These are phyloP conservation scores for Panopea generosa DNA, from an alignment of 2,888 invertebrate species.

Conservation along the genomic window DNA sequence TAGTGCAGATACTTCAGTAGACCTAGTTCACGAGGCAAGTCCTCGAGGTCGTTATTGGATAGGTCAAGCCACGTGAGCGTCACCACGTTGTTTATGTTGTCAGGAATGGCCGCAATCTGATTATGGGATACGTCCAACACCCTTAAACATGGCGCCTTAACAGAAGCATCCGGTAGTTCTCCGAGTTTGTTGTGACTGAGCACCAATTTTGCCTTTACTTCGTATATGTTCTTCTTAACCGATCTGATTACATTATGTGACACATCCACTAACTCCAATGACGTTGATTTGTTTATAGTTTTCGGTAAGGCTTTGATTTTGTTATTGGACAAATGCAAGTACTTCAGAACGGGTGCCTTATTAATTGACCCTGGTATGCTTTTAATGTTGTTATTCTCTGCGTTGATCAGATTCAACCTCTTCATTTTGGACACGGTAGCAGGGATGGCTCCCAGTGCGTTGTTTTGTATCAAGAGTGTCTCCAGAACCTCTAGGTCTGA, in stretches of 20 bases:
- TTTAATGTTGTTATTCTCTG: slow-evolving; percentile 74
- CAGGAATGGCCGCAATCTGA: slow-evolving; percentile 76
- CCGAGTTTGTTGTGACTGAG: slow-evolving; percentile 78
- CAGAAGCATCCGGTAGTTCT: slow-evolving; percentile 79
- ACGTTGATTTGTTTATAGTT: slow-evolving; percentile 78
- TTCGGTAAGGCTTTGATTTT: slow-evolving; percentile 81
- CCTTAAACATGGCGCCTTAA: slow-evolving; percentile 79
- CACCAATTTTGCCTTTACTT: slow-evolving; percentile 77
- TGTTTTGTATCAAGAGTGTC: slow-evolving; percentile 75
- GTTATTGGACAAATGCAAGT: slow-evolving; percentile 78
- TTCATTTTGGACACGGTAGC: slow-evolving; percentile 75
- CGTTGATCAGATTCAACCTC: slow-evolving; percentile 63
- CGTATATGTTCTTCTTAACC: slow-evolving; percentile 82
- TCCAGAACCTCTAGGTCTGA: slow-evolving; percentile 74
- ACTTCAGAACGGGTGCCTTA: slow-evolving; percentile 73
- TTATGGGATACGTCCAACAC: slow-evolving; percentile 81
- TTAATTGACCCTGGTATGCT: slow-evolving; percentile 75
- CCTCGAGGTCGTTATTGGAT: slow-evolving; percentile 88
- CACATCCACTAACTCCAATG: slow-evolving; percentile 75
- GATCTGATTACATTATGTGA: slow-evolving; percentile 80
- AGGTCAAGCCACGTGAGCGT: slow-evolving; percentile 88
- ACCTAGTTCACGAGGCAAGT: slow-evolving; percentile 79
- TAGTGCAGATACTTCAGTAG: slow-evolving; percentile 80
- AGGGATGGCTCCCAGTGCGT: slow-evolving; percentile 74
- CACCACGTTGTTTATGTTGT: slow-evolving; percentile 78